A percentile compares a stretch with the other conserved stretches of the same genome.
Conservation (phyloP, 2,888 invertebrate species). For the Coenonympha glycerion region DNA sequence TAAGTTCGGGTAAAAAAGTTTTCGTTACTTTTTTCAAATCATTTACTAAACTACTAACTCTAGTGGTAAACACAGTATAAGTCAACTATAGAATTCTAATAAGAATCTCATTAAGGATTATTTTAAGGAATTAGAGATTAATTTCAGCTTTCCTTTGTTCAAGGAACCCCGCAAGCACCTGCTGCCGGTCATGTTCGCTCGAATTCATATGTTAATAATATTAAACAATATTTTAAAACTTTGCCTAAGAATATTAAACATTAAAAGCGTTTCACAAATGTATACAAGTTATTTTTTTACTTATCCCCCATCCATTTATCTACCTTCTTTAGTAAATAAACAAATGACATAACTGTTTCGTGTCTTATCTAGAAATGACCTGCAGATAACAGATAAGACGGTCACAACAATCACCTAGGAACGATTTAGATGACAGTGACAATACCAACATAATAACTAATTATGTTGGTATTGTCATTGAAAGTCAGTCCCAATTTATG, state of each 20-base stretch:
- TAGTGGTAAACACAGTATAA: no score
- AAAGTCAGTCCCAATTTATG: neutral
- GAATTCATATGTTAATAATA: conserved; percentile 81
- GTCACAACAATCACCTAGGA: conserved; percentile 1
- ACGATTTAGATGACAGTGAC: conserved; percentile 8
- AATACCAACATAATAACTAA: neutral
- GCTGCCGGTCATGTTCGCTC: conserved; percentile 79
- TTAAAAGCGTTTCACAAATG: conserved; percentile 82
- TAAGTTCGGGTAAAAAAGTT: no score
- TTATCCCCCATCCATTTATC: neutral
- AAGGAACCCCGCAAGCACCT: conserved; percentile 82
- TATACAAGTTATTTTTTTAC: conserved; percentile 45
- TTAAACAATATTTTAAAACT: conserved; percentile 79
- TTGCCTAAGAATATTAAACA: conserved; percentile 78
- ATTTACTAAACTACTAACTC: no score
- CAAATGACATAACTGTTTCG: conserved; percentile 9
- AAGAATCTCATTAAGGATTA: no score
- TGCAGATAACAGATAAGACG: conserved; percentile 5
- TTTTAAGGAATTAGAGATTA: neutral
- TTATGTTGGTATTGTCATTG: neutral
- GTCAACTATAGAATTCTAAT: conserved; percentile 17
- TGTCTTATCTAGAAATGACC: conserved; percentile 12
- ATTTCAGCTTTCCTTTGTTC: conserved; percentile 40
- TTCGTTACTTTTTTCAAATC: no score
- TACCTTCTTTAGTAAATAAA: neutral